Conservation (phyloP, 1,140 invertebrate species). For the Brachionus koreanus region DNA sequence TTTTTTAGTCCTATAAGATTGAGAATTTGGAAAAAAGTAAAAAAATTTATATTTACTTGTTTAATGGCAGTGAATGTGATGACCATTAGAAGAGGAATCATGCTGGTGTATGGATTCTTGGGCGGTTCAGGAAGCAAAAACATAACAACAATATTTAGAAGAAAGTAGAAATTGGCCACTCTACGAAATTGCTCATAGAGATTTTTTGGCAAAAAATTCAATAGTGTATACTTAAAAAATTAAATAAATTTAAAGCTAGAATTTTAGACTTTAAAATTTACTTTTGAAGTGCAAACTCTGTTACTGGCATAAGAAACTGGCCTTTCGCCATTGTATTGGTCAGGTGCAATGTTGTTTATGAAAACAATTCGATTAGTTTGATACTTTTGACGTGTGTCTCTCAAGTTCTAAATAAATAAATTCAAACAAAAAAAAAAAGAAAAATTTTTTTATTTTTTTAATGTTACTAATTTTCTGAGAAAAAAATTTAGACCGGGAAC, state of each 20-base stretch:
- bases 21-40: background rate
- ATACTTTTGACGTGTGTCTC: background rate
- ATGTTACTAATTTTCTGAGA: background rate
- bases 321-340: background rate
- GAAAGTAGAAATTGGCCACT: slow-evolving; percentile 79
- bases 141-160: slow-evolving; percentile 68
- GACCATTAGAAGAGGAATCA: slow-evolving; percentile 72
- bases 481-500: background rate
- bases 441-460: background rate
- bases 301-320: background rate
- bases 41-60: slow-evolving; percentile 49
- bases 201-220: slow-evolving; percentile 78
- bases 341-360: background rate
- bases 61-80: slow-evolving; percentile 70
- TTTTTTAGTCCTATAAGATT: too few relatives aligned
- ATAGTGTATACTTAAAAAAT: slow-evolving; percentile 67
- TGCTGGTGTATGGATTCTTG: slow-evolving; percentile 71
- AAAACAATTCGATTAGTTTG: background rate
- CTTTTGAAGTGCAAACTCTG: slow-evolving; percentile 11
- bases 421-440: background rate
- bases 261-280: background rate
- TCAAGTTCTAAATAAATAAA: background rate
- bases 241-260: slow-evolving; percentile 36
- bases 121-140: slow-evolving; percentile 65
- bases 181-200: slow-evolving; percentile 77